Evolutionary conservation across 30 jellyfish, hydroid and myxozoan genomes (phyloP).

Genomic region (Aurelia sp.): DNA sequence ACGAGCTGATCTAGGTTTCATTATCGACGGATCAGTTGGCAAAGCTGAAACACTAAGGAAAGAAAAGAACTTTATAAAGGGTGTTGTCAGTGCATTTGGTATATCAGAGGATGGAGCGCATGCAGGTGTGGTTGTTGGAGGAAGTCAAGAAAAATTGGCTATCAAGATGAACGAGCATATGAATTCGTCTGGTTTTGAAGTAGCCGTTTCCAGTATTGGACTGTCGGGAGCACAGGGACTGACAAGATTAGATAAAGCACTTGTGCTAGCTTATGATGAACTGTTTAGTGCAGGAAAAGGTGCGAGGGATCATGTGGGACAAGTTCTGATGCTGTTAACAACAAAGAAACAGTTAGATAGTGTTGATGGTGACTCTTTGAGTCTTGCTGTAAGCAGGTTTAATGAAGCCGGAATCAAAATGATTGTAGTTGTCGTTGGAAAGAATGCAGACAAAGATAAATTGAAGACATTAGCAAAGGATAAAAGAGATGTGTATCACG

Average conservation of each 20-base stretch:
- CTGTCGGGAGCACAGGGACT: constrained; percentile 19
- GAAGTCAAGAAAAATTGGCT: constrained; percentile 1
- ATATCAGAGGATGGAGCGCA: constrained; percentile 33
- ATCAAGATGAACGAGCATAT: constrained; percentile 36
- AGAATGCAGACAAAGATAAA: constrained; percentile 17
- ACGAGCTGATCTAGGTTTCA: constrained; percentile 69
- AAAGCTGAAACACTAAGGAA: constrained; percentile 36
- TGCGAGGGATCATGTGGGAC: constrained; percentile 58
- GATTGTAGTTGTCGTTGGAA: constrained; percentile 49
- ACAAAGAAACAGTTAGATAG: constrained; percentile 21
- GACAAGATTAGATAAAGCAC: constrained; percentile 82
- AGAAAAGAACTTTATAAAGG: constrained; percentile 73
- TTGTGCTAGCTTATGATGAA: constrained; percentile 54
- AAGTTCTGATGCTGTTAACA: constrained; percentile 53
- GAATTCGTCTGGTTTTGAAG: constrained; percentile 10
- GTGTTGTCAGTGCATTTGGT: constrained; percentile 63
- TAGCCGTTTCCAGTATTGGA: constrained; percentile 27
- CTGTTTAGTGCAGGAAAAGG: constrained; percentile 69
- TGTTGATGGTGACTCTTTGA: constrained; percentile 26
- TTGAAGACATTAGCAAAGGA: constrained; percentile 4
- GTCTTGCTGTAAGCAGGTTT: constrained; percentile 30
- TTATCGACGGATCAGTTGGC: constrained; percentile 82
- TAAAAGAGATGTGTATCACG: constrained; percentile 20
- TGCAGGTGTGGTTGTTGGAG: constrained; percentile 50
- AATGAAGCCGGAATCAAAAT: constrained; percentile 66